Percentiles rank a stretch among this genome's conserved stretches.
These are phyloP conservation scores for Campylomormyrus tamandua DNA, from an alignment of 2,113 vertebrate genomes.

Conservation along the genomic window DNA sequence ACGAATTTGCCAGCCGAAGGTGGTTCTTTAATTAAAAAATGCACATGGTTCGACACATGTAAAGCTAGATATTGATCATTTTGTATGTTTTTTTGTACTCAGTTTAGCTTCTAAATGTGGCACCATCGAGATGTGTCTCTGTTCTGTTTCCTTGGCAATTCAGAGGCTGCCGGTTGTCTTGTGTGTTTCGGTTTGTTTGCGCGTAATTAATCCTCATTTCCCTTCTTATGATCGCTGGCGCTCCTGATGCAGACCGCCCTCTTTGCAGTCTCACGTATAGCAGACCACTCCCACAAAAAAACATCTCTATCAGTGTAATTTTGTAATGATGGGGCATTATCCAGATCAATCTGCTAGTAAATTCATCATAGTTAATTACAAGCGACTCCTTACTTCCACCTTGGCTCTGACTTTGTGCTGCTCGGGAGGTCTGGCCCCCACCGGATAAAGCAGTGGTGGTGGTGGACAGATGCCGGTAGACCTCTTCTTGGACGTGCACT, in stretches of 20 bases:
- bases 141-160: slow-evolving; percentile 37
- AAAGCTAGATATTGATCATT: background rate
- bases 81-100: background rate
- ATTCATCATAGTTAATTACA: slow-evolving; percentile 56
- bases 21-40: background rate
- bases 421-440: background rate
- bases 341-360: slow-evolving; percentile 56
- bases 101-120: background rate
- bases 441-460: background rate
- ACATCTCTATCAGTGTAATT: slow-evolving; percentile 46
- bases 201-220: slow-evolving; percentile 53
- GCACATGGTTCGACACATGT: background rate
- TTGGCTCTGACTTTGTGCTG: slow-evolving; percentile 22
- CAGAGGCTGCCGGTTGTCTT: slow-evolving; percentile 37
- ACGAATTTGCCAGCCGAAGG: background rate
- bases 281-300: slow-evolving; percentile 24
- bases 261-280: background rate
- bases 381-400: slow-evolving; percentile 40
- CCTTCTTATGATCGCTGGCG: slow-evolving; percentile 37
- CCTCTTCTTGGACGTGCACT: background rate
- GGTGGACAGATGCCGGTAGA: background rate
- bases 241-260: slow-evolving; percentile 25
- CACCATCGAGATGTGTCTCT: slow-evolving; percentile 16
- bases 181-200: slow-evolving; percentile 46
- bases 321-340: slow-evolving; percentile 59